Base-by-base conservation (phyloP, 1,140 invertebrate species). In the Drosophila parvula region DNA sequence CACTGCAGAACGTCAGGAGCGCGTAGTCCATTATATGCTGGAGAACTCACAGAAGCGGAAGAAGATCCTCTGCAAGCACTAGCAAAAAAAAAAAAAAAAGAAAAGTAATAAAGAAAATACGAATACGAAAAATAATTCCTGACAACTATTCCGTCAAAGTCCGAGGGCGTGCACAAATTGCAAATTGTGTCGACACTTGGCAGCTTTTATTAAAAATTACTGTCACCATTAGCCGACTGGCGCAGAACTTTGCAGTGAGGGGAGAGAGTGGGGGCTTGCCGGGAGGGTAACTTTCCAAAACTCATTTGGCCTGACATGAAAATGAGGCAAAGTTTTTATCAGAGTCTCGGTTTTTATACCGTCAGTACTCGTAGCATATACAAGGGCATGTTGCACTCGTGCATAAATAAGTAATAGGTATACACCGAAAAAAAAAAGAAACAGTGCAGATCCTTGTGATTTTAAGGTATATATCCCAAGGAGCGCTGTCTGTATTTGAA, bases 241-340 rank as follows among this genome's bases (percentile, higher is more conserved):
- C 64, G 59, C 43, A 43, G 22, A 47, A 82, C 63, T 68, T 77
- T 59, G 10, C 34, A 10, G 51, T 34, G 34, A 53, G 32, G 18
- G 18, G 18, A 16, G 16, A 22, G 30, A 16, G 1, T 1, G 12
- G 48, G 48, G n/a, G 47, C 28, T 32, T 3, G 47, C n/a, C 32
- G 27, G 32, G 47, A 12, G 51, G 63, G 14, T 40, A 85, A 84
- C 81, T 86, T 86, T 64, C 63, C 65, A 77, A 85, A 86, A 82
- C 79, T 88, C 67, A 77, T 86, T 88, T 88, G 79, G 78, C 83
- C 69, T 79, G 73, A 69, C 83, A 88, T 80, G 80, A 83, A 88
- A 79, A 88, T 80, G 68, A 88, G 65, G 71, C 76, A 78, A 81
- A 77, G 74, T 77, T 76, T 86, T 75, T 63, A 76, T 76, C 40